phyloP scores from a whole-genome alignment of 2,113 vertebrate species.

The Serranochromis macrocephalus region DNA sequence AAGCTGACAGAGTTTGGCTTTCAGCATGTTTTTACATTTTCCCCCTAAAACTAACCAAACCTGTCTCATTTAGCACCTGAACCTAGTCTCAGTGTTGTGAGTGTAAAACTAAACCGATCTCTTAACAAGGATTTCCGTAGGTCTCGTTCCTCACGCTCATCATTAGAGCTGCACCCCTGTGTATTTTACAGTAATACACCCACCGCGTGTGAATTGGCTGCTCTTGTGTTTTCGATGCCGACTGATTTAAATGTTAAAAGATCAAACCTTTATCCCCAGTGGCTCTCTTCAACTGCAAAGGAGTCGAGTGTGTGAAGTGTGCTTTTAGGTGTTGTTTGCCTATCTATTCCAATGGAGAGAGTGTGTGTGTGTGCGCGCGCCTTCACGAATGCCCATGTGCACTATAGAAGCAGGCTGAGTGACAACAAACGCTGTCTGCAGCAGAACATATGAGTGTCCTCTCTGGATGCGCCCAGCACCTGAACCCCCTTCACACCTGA shows the following conservation, averaged over 20 bases:
- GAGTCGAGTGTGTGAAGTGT: conserved; percentile 28
- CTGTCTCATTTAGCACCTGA: not conserved
- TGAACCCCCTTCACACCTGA: conserved; percentile 71
- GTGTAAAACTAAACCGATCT: not conserved
- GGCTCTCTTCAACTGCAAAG: not conserved
- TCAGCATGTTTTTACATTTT: not conserved
- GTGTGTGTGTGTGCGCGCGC: accelerated
- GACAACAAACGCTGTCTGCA: conserved; percentile 57
- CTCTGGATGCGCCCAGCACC: conserved; percentile 48
- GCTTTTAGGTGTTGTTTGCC: conserved; percentile 28
- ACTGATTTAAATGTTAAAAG: conserved; percentile 36
- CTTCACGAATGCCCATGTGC: conserved; percentile 10
- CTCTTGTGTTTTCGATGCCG: not conserved
- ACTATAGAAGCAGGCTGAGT: conserved; percentile 11
- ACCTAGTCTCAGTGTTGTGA: not conserved
- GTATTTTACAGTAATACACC: not conserved
- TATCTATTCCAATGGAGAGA: not conserved
- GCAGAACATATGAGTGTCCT: conserved; percentile 39
- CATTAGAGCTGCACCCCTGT: not conserved
- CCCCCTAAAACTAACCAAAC: not conserved
- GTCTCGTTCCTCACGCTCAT: not conserved
- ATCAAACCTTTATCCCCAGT: conserved; percentile 11
- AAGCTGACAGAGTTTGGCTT: not conserved
- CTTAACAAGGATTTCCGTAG: not conserved
- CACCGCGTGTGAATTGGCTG: not conserved